Conservation (phyloP, 2,113 vertebrate species). For the Numenius arquata region DNA sequence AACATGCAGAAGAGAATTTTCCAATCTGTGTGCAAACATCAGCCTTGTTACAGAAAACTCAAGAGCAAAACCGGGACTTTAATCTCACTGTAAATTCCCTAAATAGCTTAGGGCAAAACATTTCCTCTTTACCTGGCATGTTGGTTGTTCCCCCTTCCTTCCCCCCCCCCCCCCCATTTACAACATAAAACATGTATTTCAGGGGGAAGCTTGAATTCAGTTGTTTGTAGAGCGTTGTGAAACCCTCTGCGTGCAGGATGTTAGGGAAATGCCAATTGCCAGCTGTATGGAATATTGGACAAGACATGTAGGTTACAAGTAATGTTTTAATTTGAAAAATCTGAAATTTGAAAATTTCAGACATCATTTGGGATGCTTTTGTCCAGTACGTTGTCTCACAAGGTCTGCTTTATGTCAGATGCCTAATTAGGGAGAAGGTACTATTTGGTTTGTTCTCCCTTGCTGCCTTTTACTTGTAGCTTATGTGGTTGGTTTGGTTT, state of each 20-base stretch:
- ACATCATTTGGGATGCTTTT: background rate
- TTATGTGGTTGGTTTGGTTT: background rate
- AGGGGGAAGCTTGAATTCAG: background rate
- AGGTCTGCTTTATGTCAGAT: background rate
- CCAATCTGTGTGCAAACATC: background rate
- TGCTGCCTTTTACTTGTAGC: background rate
- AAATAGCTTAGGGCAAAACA: background rate
- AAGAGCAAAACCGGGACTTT: background rate
- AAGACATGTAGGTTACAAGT: background rate
- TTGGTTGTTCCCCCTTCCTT: background rate
- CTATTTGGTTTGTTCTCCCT: background rate
- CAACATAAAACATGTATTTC: background rate
- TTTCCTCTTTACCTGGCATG: background rate
- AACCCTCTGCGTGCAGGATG: background rate
- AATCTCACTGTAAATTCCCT: background rate
- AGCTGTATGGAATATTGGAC: background rate
- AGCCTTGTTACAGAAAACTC: background rate
- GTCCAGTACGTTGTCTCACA: background rate
- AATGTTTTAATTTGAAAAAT: background rate
- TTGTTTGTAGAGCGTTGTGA: background rate
- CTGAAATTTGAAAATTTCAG: background rate
- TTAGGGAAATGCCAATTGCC: background rate
- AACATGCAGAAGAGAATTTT: background rate
- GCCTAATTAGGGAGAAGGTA: background rate
- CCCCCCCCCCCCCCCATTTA: rapidly evolving